These are phyloP conservation scores for Psix sp. DNA, from an alignment of 1,140 invertebrate genomes.

Conservation along the genomic window DNA sequence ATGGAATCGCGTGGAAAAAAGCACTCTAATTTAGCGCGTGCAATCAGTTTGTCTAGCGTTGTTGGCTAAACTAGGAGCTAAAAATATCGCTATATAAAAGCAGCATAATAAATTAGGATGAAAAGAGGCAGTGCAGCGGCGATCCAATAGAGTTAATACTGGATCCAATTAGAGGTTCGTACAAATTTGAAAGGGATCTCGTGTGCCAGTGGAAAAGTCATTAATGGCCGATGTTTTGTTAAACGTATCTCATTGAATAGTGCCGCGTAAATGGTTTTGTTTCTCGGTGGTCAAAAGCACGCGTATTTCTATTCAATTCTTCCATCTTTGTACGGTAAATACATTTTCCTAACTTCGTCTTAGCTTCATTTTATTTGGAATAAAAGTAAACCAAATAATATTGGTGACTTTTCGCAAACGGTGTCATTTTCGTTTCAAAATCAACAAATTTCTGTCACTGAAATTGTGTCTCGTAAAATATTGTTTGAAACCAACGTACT, in stretches of 20 bases:
- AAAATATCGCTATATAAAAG: conserved; percentile 10
- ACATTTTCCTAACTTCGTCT: conserved; percentile 53
- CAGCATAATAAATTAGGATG: conserved; percentile 13
- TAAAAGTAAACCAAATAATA: no score
- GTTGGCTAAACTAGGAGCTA: conserved; percentile 3
- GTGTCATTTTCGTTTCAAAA: no score
- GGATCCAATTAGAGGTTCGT: conserved; percentile 25
- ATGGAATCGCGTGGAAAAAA: background rate
- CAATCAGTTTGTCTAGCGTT: conserved; percentile 10
- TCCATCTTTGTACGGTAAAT: conserved; percentile 44
- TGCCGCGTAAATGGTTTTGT: conserved; percentile 29
- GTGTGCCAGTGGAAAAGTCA: conserved; percentile 21
- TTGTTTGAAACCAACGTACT: no score
- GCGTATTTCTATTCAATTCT: conserved; percentile 42
- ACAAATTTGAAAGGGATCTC: conserved; percentile 37
- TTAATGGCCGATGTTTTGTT: conserved; percentile 25
- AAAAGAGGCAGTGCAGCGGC: conserved; percentile 5
- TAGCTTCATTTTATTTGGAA: no score
- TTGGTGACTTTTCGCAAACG: no score
- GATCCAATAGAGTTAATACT: conserved; percentile 29
- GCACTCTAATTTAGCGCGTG: background rate
- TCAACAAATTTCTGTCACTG: no score
- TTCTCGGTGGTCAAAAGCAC: conserved; percentile 15
- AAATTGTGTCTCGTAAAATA: no score
- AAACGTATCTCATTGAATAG: conserved; percentile 22